These are phyloP conservation scores for Eristalis tenax DNA, from an alignment of 2,888 invertebrate genomes.

Conservation along the genomic window DNA sequence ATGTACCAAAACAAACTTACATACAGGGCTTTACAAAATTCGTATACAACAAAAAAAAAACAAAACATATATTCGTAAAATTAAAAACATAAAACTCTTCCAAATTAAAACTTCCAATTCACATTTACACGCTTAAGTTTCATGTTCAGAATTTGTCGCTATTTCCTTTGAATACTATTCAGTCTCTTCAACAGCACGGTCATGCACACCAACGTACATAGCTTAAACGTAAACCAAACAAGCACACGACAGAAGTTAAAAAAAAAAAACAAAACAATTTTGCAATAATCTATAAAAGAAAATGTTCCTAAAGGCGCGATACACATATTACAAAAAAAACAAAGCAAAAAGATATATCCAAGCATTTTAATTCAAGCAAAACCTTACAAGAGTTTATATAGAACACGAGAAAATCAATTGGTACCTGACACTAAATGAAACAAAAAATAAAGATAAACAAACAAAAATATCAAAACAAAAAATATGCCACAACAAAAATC, in stretches of 20 bases:
- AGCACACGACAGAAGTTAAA: conserved; percentile 8
- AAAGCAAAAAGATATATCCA: conserved; percentile 72
- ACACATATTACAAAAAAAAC: conserved; percentile 51
- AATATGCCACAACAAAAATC: conserved; percentile 42
- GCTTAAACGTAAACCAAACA: not conserved
- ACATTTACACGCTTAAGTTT: conserved; percentile 37
- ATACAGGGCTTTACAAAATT: conserved; percentile 13
- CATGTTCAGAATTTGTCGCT: conserved; percentile 40
- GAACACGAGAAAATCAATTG: conserved; percentile 69
- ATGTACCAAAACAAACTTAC: conserved; percentile 27
- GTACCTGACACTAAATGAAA: conserved; percentile 68
- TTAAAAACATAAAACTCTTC: conserved; percentile 58
- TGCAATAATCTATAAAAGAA: conserved; percentile 46
- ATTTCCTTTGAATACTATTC: not conserved
- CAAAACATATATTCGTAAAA: conserved; percentile 15
- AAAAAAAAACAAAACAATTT: conserved; percentile 5
- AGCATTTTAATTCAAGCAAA: conserved; percentile 74
- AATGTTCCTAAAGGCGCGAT: conserved; percentile 71
- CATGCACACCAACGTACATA: not conserved
- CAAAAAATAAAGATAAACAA: conserved; percentile 45
- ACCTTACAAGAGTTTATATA: conserved; percentile 68
- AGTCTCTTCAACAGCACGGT: conserved; percentile 13
- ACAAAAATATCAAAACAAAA: conserved; percentile 42
- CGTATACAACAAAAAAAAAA: conserved; percentile 12
- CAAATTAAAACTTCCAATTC: conserved; percentile 60